Conservation (phyloP, 2,113 vertebrate species). For the Ahaetulla prasina region DNA sequence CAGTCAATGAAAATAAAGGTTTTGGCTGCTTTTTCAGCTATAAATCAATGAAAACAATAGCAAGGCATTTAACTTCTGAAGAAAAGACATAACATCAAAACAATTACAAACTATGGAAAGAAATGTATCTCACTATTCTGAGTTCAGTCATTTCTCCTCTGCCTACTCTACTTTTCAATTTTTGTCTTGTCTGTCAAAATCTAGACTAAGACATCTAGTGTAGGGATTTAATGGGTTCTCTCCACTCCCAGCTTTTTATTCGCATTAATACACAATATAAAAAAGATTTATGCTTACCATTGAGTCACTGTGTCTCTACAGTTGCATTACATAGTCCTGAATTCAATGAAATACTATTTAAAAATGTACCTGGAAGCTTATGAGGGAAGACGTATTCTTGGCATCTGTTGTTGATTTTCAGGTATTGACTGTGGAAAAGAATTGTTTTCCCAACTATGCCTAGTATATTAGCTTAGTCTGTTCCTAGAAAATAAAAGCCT, state of each 20-base stretch:
- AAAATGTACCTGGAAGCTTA: neutral
- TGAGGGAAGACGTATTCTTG: neutral
- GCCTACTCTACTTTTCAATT: neutral
- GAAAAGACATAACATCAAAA: neutral
- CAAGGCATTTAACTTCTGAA: neutral
- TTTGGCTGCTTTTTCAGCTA: neutral
- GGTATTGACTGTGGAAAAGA: neutral
- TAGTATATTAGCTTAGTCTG: neutral
- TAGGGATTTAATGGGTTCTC: neutral
- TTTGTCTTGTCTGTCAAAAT: neutral
- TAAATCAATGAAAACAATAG: neutral
- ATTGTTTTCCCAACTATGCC: neutral
- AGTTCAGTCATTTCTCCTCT: neutral
- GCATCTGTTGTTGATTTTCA: neutral
- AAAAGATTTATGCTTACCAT: neutral
- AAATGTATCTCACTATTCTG: neutral
- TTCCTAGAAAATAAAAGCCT: neutral
- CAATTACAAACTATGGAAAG: neutral
- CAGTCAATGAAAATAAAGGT: neutral
- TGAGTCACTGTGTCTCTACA: neutral
- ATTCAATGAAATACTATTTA: neutral
- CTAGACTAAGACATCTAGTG: neutral
- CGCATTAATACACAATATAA: neutral
- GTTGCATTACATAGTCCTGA: neutral
- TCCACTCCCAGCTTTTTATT: neutral